Conservation (phyloP, 92 coral and sea anemone species). For the Phymanthus crucifer region DNA sequence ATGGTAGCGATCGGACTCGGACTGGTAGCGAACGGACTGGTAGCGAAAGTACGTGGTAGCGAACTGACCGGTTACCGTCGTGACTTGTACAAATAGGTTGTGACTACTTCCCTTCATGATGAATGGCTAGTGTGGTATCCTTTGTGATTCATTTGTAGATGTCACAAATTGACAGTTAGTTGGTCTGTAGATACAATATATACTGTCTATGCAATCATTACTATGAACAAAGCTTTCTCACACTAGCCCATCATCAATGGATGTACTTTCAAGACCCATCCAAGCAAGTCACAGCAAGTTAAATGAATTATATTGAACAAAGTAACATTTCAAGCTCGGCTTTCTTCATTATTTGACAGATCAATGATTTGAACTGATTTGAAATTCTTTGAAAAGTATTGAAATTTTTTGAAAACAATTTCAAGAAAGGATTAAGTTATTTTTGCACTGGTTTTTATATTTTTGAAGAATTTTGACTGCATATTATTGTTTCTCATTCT, state of each 20-base stretch:
- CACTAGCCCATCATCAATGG: neutral
- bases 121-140: neutral
- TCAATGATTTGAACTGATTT: neutral
- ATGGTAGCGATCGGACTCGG: no score
- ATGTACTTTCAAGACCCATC: neutral
- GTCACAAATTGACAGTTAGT: no score
- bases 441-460: slow-evolving; percentile 31
- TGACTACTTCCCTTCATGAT: neutral
- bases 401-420: neutral
- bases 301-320: slow-evolving; percentile 2
- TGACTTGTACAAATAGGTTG: slow-evolving; percentile 6
- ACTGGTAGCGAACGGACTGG: no score
- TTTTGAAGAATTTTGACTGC: slow-evolving; percentile 20
- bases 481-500: neutral
- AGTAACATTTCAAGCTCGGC: neutral
- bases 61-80: no score
- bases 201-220: neutral
- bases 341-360: neutral
- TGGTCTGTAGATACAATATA: no score
- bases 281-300: slow-evolving; percentile 3
- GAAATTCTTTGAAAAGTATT: neutral
- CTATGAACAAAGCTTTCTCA: neutral
- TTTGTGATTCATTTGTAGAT: no score
- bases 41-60: no score
- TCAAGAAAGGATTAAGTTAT: slow-evolving; percentile 14